Base-by-base conservation (phyloP, 2,113 vertebrate species). In the Parotia lawesii region DNA sequence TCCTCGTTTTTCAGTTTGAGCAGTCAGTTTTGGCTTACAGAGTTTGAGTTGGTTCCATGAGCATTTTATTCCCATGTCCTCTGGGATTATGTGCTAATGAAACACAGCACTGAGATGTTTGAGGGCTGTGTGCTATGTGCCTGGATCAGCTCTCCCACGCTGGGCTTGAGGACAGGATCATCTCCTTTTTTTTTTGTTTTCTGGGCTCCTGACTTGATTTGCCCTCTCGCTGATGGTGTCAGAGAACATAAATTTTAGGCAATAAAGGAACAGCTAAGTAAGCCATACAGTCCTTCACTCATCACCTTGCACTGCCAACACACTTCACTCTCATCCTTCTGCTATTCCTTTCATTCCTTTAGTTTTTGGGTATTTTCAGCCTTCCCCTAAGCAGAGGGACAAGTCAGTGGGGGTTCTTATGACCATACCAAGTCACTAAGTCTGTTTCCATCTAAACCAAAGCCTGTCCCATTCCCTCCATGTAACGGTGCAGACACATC, bases 81-180 rank as follows among this genome's bases (percentile, higher is more conserved):
- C 85, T 88, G 94, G 87, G 90, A 93, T 91, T 85, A 76, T 37
- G 67, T 54, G 67, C 72, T 96, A 95, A 96, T 93, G 88, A 96
- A 96, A 96, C 50, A 70, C 96, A 96, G 90, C 51, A 29, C 47
- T 0, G 31, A 80, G 64, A 72, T 66, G 75, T 67, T 53, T 50
- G 87, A 93, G 87, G 58, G 82, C 75, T 90, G 74, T 16, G 12
- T 73, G 85, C 70, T 82, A 2, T 95, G 71, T 88, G 78, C 69
- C 72, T 90, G 74, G 62, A 91, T 85, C 88, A 90, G 48, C 71
- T 85, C 74, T 73, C 50, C 10, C 93, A 58, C 77, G 75, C 96
- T 91, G 92, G 58, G 87, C 79, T 88, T 70, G 79, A 90, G 92
- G 88, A 91, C 54, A 90, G 60, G 62, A 92, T 85, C 23, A 5